Percentiles rank a stretch among this genome's conserved stretches.
Conservation (phyloP, 2,113 vertebrate species). For the Tretioscincus oriximinensis region DNA sequence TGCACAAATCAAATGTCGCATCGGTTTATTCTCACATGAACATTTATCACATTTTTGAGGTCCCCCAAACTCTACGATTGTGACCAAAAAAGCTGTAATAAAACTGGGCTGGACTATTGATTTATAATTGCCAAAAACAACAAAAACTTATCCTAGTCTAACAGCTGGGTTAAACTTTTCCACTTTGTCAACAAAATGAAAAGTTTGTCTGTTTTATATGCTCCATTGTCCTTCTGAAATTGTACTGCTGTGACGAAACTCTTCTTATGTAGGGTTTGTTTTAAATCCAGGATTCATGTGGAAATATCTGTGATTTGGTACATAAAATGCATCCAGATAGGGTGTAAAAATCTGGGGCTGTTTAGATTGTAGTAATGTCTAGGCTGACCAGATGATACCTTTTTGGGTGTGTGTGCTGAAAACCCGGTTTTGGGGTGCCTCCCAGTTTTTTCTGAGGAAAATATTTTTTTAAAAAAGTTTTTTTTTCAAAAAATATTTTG, state of each 20-base stretch:
- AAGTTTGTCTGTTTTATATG: not conserved
- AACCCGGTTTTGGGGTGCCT: no score
- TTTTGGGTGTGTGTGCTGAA: no score
- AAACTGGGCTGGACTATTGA: not conserved
- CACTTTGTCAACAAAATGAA: not conserved
- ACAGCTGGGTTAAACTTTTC: not conserved
- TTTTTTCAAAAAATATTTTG: no score
- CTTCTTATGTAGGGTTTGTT: not conserved
- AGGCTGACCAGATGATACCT: no score
- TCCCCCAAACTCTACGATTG: not conserved
- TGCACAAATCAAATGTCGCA: no score
- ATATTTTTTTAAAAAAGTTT: no score
- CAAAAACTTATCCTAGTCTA: not conserved
- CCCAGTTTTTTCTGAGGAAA: no score
- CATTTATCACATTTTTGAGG: not conserved
- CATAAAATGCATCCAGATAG: not conserved
- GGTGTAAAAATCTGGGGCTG: no score
- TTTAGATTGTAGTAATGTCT: no score
- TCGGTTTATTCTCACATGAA: not conserved
- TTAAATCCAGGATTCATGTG: accelerated
- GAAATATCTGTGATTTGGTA: not conserved
- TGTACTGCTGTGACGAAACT: not conserved
- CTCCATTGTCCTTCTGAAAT: not conserved
- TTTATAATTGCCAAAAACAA: not conserved
- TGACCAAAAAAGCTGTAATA: not conserved